A percentile compares a stretch with the other conserved stretches of the same genome.
Evolutionary conservation across 1,140 invertebrate genomes (phyloP).

Genomic region (Saccostrea echinata): DNA sequence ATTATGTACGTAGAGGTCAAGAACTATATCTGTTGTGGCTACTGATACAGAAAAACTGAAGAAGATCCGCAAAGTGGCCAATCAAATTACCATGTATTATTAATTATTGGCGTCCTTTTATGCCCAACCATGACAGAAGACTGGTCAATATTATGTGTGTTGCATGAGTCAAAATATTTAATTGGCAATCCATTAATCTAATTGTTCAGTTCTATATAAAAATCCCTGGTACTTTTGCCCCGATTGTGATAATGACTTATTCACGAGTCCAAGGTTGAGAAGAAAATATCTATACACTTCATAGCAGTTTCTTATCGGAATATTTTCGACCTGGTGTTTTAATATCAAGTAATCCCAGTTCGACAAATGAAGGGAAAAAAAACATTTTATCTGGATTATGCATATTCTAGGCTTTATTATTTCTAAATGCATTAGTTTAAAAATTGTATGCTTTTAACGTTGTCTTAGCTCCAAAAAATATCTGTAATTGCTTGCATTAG

Average conservation of each 20-base stretch:
- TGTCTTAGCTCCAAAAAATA: not conserved
- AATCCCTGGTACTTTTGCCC: not conserved
- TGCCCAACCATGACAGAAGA: not conserved
- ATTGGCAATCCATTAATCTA: not conserved
- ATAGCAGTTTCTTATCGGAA: no score
- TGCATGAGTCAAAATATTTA: not conserved
- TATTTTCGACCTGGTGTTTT: no score
- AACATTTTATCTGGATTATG: not conserved
- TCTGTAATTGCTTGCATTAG: not conserved
- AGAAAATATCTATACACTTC: not conserved
- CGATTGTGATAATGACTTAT: not conserved
- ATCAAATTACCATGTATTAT: slow-evolving; percentile 3
- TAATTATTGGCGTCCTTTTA: not conserved
- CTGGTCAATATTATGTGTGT: not conserved
- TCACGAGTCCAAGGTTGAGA: not conserved
- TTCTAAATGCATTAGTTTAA: not conserved
- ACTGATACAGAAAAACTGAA: not conserved
- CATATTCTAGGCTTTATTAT: not conserved
- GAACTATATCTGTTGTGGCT: not conserved
- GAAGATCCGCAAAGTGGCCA: not conserved
- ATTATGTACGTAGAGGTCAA: not conserved
- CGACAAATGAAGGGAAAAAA: not conserved
- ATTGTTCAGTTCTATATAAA: no score
- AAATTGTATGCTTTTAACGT: not conserved
- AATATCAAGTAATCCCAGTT: not conserved